phyloP scores from a whole-genome alignment of 2,113 vertebrate species.

The Semnornis frantzii region DNA sequence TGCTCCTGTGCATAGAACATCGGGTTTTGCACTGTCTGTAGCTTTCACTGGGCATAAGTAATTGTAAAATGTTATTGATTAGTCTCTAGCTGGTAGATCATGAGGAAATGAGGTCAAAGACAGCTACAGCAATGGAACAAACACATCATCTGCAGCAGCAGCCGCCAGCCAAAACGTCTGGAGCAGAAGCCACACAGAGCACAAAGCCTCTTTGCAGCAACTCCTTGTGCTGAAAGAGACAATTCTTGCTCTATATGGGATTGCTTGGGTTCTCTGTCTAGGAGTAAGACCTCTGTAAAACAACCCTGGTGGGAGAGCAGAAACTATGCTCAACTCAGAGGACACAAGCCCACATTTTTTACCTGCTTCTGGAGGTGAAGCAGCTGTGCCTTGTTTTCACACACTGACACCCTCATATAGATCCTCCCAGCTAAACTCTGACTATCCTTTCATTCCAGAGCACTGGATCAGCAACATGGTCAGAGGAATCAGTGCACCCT shows the following conservation, averaged over 20 bases:
- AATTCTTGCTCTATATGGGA: neutral
- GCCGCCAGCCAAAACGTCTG: neutral
- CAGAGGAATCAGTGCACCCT: no score
- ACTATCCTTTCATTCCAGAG: no score
- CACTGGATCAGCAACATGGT: no score
- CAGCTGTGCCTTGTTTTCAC: no score
- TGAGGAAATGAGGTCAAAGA: constrained; percentile 45
- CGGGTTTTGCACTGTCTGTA: neutral
- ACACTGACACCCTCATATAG: no score
- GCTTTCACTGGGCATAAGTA: neutral
- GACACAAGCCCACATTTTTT: neutral
- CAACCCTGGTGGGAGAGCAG: neutral
- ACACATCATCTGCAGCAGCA: neutral
- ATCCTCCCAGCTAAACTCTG: no score
- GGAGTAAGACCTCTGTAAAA: neutral
- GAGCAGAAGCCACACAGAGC: constrained; percentile 22
- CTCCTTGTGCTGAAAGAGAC: neutral
- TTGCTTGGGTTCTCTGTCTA: neutral
- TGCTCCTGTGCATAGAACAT: neutral
- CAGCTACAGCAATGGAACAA: constrained; percentile 55
- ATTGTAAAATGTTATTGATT: constrained; percentile 27
- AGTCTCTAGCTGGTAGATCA: neutral
- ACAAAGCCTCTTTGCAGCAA: constrained; percentile 5
- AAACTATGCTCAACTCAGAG: neutral
- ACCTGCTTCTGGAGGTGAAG: no score